Conservation (phyloP, 2,888 invertebrate genomes). For the Morpho achilles region DNA sequence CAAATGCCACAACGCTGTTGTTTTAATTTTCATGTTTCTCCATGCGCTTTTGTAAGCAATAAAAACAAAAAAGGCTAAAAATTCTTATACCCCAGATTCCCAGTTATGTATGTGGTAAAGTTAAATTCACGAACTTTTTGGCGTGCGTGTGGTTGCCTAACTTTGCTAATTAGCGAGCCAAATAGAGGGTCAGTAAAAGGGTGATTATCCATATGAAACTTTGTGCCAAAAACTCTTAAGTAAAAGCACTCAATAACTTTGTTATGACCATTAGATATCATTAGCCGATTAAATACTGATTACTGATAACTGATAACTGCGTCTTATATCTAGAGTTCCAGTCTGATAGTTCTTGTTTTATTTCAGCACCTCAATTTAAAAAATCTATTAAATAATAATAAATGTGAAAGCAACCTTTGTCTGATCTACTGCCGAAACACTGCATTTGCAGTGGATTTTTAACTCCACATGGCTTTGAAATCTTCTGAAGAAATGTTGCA, state of each 20-base stretch:
- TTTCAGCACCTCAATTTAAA: too few relatives aligned
- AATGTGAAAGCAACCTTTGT: too few relatives aligned
- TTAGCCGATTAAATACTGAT: too few relatives aligned
- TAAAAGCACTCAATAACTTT: neutral
- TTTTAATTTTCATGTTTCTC: conserved; percentile 2
- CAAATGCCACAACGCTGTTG: neutral
- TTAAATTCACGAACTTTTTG: conserved; percentile 22
- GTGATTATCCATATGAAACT: conserved; percentile 5
- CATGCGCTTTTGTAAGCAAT: neutral
- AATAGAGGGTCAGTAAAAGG: conserved; percentile 15
- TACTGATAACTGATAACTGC: too few relatives aligned
- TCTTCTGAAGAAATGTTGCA: too few relatives aligned
- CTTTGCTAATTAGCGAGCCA: conserved; percentile 22
- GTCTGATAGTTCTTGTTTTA: too few relatives aligned
- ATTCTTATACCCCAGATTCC: conserved; percentile 11
- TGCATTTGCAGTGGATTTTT: too few relatives aligned
- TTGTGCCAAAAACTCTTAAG: conserved; percentile 1
- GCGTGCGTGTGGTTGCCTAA: conserved; percentile 22
- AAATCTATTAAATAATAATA: too few relatives aligned
- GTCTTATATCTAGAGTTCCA: too few relatives aligned
- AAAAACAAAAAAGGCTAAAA: conserved; percentile 7
- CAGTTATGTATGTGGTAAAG: conserved; percentile 9
- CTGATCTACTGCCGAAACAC: too few relatives aligned
- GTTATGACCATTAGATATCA: too few relatives aligned
- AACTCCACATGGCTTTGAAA: too few relatives aligned